These are phyloP conservation scores for Hippocampus guttulatus DNA, from an alignment of 2,113 vertebrate genomes.

Conservation along the genomic window DNA sequence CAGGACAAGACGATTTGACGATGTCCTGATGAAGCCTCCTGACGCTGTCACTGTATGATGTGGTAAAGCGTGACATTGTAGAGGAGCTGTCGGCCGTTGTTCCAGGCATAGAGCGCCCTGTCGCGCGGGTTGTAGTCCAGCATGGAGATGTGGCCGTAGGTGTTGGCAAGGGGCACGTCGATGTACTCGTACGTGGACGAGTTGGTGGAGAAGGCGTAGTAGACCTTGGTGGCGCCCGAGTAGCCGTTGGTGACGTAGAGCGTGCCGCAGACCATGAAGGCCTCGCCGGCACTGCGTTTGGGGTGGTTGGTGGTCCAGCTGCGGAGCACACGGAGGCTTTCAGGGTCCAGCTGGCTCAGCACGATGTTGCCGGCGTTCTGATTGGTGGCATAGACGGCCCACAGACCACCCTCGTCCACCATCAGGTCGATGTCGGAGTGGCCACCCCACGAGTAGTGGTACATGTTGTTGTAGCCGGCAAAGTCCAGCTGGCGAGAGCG, in stretches of 20 bases:
- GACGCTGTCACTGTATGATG: constrained; percentile 47
- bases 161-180: constrained; percentile 57
- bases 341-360: constrained; percentile 54
- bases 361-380: constrained; percentile 62
- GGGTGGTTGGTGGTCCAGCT: constrained; percentile 65
- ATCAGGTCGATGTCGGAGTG: constrained; percentile 62
- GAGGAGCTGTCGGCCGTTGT: constrained; percentile 60
- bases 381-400: constrained; percentile 62
- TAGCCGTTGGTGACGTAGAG: constrained; percentile 60
- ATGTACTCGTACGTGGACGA: constrained; percentile 62
- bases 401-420: constrained; percentile 62
- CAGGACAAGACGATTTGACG: too few relatives aligned
- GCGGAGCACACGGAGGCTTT: constrained; percentile 52
- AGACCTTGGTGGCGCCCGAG: constrained; percentile 55
- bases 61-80: constrained; percentile 60
- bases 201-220: constrained; percentile 60
- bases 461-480: constrained; percentile 61
- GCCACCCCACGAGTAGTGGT: constrained; percentile 62
- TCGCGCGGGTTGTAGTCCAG: constrained; percentile 61
- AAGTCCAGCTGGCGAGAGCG: constrained; percentile 55
- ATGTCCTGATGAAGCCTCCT: too few relatives aligned
- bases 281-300: constrained; percentile 55
- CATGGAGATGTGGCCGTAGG: constrained; percentile 61
- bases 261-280: constrained; percentile 63
- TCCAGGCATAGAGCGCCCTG: constrained; percentile 59